Conservation (phyloP, 2,888 invertebrate species). For the Xylota segnis region DNA sequence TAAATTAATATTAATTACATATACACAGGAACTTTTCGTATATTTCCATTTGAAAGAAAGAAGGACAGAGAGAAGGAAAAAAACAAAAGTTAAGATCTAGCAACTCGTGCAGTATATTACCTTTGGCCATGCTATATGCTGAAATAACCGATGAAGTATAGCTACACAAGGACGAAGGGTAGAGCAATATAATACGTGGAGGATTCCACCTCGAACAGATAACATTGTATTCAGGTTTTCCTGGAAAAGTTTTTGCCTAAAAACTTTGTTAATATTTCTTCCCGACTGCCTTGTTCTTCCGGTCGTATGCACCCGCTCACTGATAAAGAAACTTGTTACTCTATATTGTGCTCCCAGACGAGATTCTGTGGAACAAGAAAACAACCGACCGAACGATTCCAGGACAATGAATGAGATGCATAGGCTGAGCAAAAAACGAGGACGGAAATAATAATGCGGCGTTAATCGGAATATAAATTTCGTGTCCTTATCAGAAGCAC, state of each 20-base stretch:
- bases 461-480: constrained; percentile 70
- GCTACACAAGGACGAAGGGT: constrained; percentile 52
- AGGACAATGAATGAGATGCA: constrained; percentile 53
- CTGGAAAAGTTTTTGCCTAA: constrained; percentile 49
- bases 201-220: constrained; percentile 58
- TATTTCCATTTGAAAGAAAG: constrained; percentile 39
- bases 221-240: constrained; percentile 61
- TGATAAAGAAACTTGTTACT: constrained; percentile 62
- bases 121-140: not conserved
- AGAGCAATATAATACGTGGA: constrained; percentile 64
- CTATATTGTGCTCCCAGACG: constrained; percentile 47
- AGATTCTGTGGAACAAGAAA: constrained; percentile 29
- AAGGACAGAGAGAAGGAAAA: not conserved
- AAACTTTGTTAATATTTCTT: constrained; percentile 73
- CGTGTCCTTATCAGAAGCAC: constrained; percentile 54
- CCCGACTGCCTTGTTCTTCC: constrained; percentile 44
- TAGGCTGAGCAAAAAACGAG: constrained; percentile 26
- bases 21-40: constrained; percentile 18
- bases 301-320: constrained; percentile 43
- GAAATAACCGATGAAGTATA: constrained; percentile 56
- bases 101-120: not conserved
- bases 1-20: constrained; percentile 57
- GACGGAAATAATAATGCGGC: constrained; percentile 68
- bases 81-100: constrained; percentile 1
- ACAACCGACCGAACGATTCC: not conserved